Base-by-base conservation (phyloP, 2,113 vertebrate species). In the Pterocles orientalis region DNA sequence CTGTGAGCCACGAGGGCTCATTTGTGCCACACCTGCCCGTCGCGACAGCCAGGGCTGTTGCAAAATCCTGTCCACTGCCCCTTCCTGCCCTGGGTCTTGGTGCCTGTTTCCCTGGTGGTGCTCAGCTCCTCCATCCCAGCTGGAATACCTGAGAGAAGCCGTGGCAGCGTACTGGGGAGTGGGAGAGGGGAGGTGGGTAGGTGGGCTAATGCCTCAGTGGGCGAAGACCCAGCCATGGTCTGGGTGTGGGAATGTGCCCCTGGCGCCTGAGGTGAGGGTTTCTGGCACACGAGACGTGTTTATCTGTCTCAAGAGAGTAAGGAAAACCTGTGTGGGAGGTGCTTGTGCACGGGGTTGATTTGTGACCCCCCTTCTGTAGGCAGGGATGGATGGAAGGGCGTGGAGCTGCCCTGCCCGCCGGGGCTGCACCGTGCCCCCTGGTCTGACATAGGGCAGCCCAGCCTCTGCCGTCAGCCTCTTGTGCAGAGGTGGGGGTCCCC, bases 361-460 rank as follows among this genome's bases (percentile, higher is more conserved):
- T 71, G 66, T 51, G 56, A 53, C 41, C 17, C 18, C 47, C 47
- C 18, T n/a, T n/a, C 25, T n/a, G n/a, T 16, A 85, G 36, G 36
- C 18, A 56, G 58, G 0, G 13, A 14, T 48, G 69, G 64, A 16
- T n/a, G 29, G 28, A 48, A 70, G 48, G 53, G n/a, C 34, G 26
- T 0, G 2, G 33, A 53, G 72, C 53, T 53, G 21, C 65, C 1
- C 0, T 25, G 13, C 28, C 58, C 84, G 41, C 57, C 0, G 0
- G 69, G 36, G 45, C 47, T 68, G 82, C 41, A 7, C 45, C 61
- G 54, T 29, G n/a, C 2, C 8, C 60, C 53, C 26, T 12, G 10
- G 8, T 4, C 43, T n/a, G 51, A 34, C 12, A 3, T 3, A 18
- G 78, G 61, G 51, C 54, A 78, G 69, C 28, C 34, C 65, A 65